Base-by-base conservation (phyloP, 1,140 invertebrate species). In the Metaphire vulgaris region DNA sequence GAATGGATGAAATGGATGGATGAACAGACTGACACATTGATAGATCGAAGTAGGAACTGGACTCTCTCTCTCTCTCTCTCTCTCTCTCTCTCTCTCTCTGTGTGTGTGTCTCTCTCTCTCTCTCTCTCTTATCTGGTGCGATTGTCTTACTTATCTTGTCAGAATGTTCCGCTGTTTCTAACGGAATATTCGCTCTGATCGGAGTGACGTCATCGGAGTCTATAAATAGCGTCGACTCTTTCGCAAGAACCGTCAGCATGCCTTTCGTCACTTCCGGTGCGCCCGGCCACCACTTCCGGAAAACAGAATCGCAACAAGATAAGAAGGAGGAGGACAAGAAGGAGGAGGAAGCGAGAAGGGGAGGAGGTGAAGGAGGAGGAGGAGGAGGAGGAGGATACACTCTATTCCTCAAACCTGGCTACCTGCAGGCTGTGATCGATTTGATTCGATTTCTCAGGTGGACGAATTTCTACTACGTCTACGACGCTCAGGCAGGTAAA, bases 401-500 rank as follows among this genome's bases (percentile, higher is more conserved):
- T 26, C 74, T 78, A 0, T 69, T 69, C 75, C 81, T 98, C 92
- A 88, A 93, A 70, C 95, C 95, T n/a, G 92, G 96, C 86, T 96
- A 96, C 87, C 93, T 96, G 86, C 90, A 91, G 81, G 95, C 95
- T 64, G 92, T 98, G 81, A 92, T 97, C 79, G 95, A 97, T 87
- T 92, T 94, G 30, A 94, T 97, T 79, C 88, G 91, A 78, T 91
- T 93, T 85, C 97, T 97, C 84, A 91, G 91, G 68, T 98, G 95
- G 95, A 91, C 90, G 80, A 92, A 92, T 84, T 92, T 98, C 81
- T 94, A 95, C 82, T 97, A 96, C 87, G 89, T 97, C 76, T 98
- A 97, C 85, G 93, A 97, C 87, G 94, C 93, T 2, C 93, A 97
- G 83, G 94, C 96, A 86, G 95, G 95, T 96, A 88, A 91, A 92